These are phyloP conservation scores for Allolobophora icterica DNA, from an alignment of 2,888 invertebrate genomes.

Conservation along the genomic window DNA sequence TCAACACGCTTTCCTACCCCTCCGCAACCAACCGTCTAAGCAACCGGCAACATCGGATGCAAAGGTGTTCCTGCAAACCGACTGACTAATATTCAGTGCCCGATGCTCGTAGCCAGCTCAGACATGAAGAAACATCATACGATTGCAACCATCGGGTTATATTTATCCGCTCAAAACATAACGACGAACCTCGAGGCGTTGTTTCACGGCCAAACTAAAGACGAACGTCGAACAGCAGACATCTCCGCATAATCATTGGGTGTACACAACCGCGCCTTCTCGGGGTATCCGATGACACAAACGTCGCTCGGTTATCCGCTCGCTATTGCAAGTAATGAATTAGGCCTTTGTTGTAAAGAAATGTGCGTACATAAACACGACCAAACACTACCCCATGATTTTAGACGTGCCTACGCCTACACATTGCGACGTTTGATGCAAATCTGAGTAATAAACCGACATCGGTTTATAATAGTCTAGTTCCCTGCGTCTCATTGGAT, in stretches of 20 bases:
- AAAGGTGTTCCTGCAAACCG: not conserved
- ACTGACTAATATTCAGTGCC: not conserved
- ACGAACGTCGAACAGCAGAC: not conserved
- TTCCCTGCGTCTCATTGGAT: not conserved
- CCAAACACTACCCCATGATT: not conserved
- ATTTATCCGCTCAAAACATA: not conserved
- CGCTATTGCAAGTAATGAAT: constrained; percentile 2
- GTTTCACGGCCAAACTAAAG: not conserved
- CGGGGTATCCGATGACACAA: not conserved
- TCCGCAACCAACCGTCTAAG: not conserved
- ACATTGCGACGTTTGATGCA: not conserved
- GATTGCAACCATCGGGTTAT: not conserved
- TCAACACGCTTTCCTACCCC: not conserved
- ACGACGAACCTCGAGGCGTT: not conserved
- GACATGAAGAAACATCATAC: not conserved
- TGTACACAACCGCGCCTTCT: not conserved
- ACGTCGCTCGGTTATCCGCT: not conserved
- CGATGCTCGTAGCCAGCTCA: not conserved
- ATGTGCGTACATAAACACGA: not conserved
- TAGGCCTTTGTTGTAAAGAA: not conserved
- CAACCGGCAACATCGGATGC: not conserved
- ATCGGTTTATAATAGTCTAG: not conserved
- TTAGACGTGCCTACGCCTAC: not conserved
- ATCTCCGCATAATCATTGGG: not conserved
- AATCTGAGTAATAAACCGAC: not conserved